Base-by-base conservation (phyloP, 2,888 invertebrate species). In the Drosophila lacicola region DNA sequence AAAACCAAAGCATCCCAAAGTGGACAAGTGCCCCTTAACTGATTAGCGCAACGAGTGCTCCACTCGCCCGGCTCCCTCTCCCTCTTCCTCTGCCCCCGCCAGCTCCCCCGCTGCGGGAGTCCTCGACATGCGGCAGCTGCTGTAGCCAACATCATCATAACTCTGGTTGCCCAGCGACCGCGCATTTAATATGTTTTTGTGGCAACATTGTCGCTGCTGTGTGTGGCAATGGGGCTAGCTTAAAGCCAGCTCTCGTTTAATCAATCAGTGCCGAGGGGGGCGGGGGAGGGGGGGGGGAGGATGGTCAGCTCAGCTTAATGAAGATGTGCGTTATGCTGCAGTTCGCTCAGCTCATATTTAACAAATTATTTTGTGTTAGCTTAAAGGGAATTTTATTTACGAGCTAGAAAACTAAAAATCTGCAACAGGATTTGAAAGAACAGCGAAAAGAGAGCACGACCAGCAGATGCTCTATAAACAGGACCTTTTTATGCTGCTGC, bases 1-100 rank as follows among this genome's bases (percentile, higher is more conserved):
- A 86, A 86, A 88, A 86, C 78, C 84, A 86, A 88, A 83, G 86
- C 85, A 83, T 71, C 55, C 82, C 86, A 80, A 83, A 81, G 80
- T 83, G 82, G 67, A 86, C 86, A 82, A 85, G 82, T 82, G 88
- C 80, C 80, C 78, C 77, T 74, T 74, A 83, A 83, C 83, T 81
- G 83, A 83, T 83, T 83, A 83, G 70, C 72, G 81, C 87, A 70
- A 78, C 75, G 85, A 75, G 70, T 65, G 68, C 56, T 21, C 41
- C 63, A 34, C 39, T 4, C 19, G 13, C 8, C 55, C 34, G n/a
- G 2, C 25, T 10, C 13, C 33, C n/a, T 19, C 47, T 2, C 6
- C 36, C n/a, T 19, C 47, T 2, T 3, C 36, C 34, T 10, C 34
- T 10, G 2, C 8, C 19, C 11, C 47, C 13, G 13, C 34, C 51